Conservation (phyloP, 2,797 vertebrate genomes). For the Emydoidea blandingii region DNA sequence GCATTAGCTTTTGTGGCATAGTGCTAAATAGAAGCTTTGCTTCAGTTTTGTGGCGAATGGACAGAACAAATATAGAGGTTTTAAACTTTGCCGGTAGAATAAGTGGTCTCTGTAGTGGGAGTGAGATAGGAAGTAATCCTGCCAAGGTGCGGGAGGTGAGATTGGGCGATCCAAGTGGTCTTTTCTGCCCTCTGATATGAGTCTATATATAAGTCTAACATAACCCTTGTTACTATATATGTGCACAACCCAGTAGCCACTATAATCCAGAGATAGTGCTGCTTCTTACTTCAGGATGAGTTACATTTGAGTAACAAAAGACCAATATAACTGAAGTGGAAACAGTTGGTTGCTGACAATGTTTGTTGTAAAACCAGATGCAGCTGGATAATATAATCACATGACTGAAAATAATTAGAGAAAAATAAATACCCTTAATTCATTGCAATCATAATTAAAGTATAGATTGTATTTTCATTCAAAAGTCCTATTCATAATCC, state of each 20-base stretch:
- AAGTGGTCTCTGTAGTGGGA: neutral
- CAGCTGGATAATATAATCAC: neutral
- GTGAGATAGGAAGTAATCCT: neutral
- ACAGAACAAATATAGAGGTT: neutral
- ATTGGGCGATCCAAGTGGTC: neutral
- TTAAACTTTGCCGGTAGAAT: neutral
- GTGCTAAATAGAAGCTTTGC: neutral
- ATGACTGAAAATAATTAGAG: neutral
- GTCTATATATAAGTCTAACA: neutral
- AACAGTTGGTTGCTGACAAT: too few relatives aligned
- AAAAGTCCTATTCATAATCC: neutral
- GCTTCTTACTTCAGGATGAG: neutral
- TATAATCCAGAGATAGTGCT: neutral
- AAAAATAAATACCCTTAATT: neutral
- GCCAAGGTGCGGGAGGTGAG: neutral
- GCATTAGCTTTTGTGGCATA: neutral
- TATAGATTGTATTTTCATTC: neutral
- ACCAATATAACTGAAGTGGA: neutral
- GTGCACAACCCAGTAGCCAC: neutral
- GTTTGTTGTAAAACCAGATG: neutral
- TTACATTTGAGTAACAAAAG: neutral
- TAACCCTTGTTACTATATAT: neutral
- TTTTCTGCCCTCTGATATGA: neutral
- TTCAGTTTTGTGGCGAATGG: neutral
- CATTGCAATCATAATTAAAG: neutral